Percentiles rank a stretch among this genome's conserved stretches.
These are phyloP conservation scores for Hoplias malabaricus DNA, from an alignment of 2,113 vertebrate genomes.

Conservation along the genomic window DNA sequence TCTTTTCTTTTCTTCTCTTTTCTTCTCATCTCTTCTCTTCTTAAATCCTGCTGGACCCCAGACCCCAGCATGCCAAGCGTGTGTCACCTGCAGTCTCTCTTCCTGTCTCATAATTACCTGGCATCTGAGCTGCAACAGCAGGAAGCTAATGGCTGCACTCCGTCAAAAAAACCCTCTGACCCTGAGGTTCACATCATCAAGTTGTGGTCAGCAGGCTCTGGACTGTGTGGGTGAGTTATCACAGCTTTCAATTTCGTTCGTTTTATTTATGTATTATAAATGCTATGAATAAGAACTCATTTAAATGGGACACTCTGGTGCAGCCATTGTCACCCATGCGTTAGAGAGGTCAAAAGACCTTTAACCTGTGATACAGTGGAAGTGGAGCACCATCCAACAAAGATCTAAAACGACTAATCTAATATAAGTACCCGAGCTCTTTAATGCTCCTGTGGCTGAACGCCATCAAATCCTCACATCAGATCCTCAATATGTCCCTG, in stretches of 20 bases:
- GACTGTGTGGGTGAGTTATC: slow-evolving; percentile 66
- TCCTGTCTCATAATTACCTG: slow-evolving; percentile 71
- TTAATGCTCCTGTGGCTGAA: no score
- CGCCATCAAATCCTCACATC: no score
- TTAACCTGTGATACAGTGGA: no score
- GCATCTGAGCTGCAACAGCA: slow-evolving; percentile 71
- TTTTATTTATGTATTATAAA: no score
- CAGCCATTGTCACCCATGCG: no score
- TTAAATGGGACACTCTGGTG: no score
- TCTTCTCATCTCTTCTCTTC: neutral
- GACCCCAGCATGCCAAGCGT: slow-evolving; percentile 63
- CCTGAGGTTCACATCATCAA: slow-evolving; percentile 73
- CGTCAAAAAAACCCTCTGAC: neutral
- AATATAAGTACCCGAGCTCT: no score
- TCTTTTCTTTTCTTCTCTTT: neutral
- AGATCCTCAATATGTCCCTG: no score
- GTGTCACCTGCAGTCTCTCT: slow-evolving; percentile 70
- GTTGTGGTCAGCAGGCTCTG: slow-evolving; percentile 68
- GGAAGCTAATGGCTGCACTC: slow-evolving; percentile 65
- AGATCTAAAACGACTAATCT: no score
- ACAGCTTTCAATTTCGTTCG: neutral
- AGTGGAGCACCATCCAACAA: no score
- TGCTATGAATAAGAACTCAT: no score
- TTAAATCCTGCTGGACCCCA: slow-evolving; percentile 36
- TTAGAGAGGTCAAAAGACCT: no score